These are phyloP conservation scores for Ifrita kowaldi DNA, from an alignment of 2,113 vertebrate genomes.

Conservation along the genomic window DNA sequence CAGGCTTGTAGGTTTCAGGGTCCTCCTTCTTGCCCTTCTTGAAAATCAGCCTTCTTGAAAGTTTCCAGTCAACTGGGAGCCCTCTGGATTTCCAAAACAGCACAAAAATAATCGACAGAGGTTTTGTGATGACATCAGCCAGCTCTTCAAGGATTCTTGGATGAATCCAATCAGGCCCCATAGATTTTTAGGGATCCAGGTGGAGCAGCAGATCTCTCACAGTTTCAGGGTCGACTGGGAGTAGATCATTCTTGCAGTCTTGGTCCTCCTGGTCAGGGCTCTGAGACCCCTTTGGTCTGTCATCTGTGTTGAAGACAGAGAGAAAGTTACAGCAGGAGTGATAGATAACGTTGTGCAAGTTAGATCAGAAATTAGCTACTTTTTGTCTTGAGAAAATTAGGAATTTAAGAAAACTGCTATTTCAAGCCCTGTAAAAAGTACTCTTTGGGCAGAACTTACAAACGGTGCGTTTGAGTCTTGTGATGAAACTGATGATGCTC, in stretches of 20 bases:
- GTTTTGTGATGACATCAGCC: not conserved
- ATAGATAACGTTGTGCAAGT: not conserved
- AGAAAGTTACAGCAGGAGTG: not conserved
- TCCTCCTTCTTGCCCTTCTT: not conserved
- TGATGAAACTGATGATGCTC: not conserved
- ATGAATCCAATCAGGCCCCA: not conserved
- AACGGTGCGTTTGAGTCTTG: not conserved
- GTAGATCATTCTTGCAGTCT: not conserved
- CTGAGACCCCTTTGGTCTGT: not conserved
- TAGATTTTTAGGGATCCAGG: not conserved
- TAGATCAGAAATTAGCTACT: not conserved
- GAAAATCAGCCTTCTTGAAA: not conserved
- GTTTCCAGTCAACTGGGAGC: not conserved
- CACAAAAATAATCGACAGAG: fast-evolving
- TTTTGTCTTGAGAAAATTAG: not conserved
- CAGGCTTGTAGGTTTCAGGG: not conserved
- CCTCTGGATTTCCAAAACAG: not conserved
- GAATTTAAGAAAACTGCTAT: not conserved
- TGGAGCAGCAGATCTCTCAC: not conserved
- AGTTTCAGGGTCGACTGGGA: not conserved
- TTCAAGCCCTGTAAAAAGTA: not conserved
- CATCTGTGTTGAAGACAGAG: not conserved
- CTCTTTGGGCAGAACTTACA: not conserved
- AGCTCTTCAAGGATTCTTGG: not conserved
- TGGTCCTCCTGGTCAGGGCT: not conserved